Evolutionary conservation across 2,888 invertebrate species (phyloP), one percentile per base, ranked within the genome.

Genomic region (Drosophila anomalata): DNA sequence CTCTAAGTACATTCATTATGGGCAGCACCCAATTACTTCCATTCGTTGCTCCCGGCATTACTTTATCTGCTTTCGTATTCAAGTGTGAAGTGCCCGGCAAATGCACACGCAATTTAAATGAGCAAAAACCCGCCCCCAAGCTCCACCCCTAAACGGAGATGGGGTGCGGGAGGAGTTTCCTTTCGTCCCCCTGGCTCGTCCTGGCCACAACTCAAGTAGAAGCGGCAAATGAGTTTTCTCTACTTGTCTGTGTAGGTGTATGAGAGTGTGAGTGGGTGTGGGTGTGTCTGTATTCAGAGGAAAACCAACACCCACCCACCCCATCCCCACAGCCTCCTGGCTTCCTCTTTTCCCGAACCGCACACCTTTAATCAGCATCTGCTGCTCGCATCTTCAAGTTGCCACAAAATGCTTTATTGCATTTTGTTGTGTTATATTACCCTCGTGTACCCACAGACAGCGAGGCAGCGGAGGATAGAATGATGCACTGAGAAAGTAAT

Each of bases 361-460:
- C 87, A 85, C 80, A 82, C 89, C 87, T 89, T 89, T 86, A 88
- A 87, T 89, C 89, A 86, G 85, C 87, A 88, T 89, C 87, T 88
- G 87, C 85, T 89, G 79, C 77, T 86, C 79, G 77, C 89, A 86
- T 89, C 89, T 88, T 89, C 85, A 80, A 87, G 84, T 89, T 89
- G 85, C 87, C 89, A 85, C 89, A 88, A 85, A 88, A 88, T 88
- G 87, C 87, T 88, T 88, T 88, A 88, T 88, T 88, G 85, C 87
- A 78, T 85, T 88, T 89, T 88, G 88, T 88, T 88, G 80, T 85
- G 87, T 80, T 88, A 81, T 86, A 88, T 86, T 86, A 86, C 87
- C 84, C 81, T 76, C 69, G 79, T 76, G 79, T 79, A 73, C 75
- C 80, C 77, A 70, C 60, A 65, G 57, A 46, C 14, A 46, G 62